phyloP scores from a whole-genome alignment of 2,113 vertebrate genomes.

The Actenoides lindsayi region DNA sequence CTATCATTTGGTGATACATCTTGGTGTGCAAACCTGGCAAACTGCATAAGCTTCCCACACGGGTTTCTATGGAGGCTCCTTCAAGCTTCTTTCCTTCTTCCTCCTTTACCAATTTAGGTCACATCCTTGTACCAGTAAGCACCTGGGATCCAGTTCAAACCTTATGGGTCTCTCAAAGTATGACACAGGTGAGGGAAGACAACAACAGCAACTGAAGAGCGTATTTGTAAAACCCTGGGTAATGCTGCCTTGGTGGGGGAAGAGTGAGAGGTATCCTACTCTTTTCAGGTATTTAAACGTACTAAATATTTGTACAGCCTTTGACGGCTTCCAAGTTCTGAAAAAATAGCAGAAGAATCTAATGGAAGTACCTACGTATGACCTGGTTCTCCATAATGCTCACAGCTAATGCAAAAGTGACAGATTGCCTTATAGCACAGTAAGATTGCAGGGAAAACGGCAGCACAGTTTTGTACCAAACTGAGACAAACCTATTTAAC shows the following conservation, averaged over 20 bases:
- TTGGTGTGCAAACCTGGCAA: background rate
- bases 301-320: background rate
- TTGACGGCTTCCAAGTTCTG: background rate
- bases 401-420: background rate
- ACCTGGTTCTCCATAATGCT: background rate
- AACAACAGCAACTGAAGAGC: background rate
- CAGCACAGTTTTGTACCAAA: background rate
- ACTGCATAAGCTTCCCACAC: background rate
- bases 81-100: background rate
- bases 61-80: background rate
- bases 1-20: background rate
- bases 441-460: background rate
- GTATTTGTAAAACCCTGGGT: background rate
- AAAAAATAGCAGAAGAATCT: background rate
- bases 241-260: background rate
- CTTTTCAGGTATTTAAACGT: background rate
- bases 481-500: background rate
- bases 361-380: background rate
- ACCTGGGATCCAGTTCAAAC: background rate
- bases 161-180: background rate
- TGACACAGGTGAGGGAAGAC: background rate
- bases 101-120: background rate
- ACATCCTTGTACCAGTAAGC: background rate
- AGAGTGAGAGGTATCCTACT: background rate
- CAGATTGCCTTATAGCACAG: background rate